Conservation (phyloP, 2,113 vertebrate genomes). For the Scortum barcoo region DNA sequence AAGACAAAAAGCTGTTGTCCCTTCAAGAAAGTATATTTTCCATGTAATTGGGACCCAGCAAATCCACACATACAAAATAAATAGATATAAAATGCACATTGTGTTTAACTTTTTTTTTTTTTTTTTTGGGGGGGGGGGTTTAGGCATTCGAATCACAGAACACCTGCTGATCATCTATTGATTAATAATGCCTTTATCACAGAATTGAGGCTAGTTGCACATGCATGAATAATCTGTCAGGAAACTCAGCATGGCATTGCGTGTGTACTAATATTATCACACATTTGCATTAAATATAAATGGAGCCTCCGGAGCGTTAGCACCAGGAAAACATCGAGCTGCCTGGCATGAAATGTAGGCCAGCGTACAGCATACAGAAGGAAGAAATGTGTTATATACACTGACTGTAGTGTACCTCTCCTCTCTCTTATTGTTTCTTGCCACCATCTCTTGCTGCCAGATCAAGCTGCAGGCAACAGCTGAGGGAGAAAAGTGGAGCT, state of each 20-base stretch:
- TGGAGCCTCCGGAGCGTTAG: neutral
- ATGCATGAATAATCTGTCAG: conserved; percentile 11
- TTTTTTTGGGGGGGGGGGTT: too few relatives aligned
- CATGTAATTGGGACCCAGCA: too few relatives aligned
- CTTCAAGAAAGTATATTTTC: too few relatives aligned
- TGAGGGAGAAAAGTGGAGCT: conserved; percentile 12
- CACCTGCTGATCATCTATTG: neutral
- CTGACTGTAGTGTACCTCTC: neutral
- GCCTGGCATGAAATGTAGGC: conserved; percentile 47
- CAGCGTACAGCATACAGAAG: conserved; percentile 3
- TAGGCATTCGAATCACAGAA: neutral
- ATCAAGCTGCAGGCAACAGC: conserved; percentile 46
- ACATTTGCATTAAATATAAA: conserved; percentile 58
- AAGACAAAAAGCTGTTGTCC: neutral
- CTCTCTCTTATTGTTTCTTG: conserved; percentile 1
- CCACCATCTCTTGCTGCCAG: neutral
- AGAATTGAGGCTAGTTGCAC: neutral
- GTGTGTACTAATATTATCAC: conserved; percentile 35
- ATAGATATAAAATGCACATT: neutral
- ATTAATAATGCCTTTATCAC: neutral
- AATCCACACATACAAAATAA: neutral
- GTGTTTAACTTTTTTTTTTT: neutral
- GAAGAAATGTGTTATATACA: conserved; percentile 20
- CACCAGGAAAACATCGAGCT: neutral
- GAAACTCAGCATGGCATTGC: conserved; percentile 13